These are phyloP conservation scores for Laticauda colubrina DNA, from an alignment of 2,113 vertebrate genomes.

Conservation along the genomic window DNA sequence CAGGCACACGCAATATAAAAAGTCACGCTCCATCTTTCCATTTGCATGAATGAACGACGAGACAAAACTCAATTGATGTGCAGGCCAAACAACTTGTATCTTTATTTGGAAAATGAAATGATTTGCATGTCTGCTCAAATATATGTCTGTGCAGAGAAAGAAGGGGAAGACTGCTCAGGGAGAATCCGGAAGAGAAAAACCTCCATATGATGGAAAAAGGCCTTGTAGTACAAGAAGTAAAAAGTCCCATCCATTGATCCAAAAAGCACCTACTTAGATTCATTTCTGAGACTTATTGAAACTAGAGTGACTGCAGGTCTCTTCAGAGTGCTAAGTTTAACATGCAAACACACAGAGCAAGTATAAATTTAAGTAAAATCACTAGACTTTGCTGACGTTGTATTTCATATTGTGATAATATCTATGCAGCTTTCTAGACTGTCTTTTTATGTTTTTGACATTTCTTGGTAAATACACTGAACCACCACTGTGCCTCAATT, in stretches of 20 bases:
- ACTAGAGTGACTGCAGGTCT: background rate
- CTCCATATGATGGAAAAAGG: background rate
- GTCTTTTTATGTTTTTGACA: background rate
- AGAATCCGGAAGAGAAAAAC: background rate
- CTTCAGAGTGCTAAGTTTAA: background rate
- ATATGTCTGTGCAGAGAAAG: background rate
- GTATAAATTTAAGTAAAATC: background rate
- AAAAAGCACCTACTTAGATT: background rate
- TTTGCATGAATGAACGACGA: background rate
- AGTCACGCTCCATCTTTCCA: background rate
- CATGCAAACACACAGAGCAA: too few relatives aligned
- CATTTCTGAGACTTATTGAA: background rate
- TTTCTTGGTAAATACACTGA: constrained; percentile 2
- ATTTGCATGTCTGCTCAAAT: background rate
- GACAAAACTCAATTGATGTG: background rate
- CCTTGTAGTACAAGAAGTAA: background rate
- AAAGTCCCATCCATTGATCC: background rate
- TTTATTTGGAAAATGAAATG: background rate
- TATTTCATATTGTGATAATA: background rate
- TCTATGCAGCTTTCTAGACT: constrained; percentile 5
- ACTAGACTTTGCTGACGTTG: background rate
- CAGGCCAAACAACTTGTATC: background rate
- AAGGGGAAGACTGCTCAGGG: background rate
- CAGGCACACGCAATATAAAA: background rate
- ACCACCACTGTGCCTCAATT: constrained; percentile 11